Conservation (phyloP, 92 coral and sea anemone species). For the Zoanthus sociatus region DNA sequence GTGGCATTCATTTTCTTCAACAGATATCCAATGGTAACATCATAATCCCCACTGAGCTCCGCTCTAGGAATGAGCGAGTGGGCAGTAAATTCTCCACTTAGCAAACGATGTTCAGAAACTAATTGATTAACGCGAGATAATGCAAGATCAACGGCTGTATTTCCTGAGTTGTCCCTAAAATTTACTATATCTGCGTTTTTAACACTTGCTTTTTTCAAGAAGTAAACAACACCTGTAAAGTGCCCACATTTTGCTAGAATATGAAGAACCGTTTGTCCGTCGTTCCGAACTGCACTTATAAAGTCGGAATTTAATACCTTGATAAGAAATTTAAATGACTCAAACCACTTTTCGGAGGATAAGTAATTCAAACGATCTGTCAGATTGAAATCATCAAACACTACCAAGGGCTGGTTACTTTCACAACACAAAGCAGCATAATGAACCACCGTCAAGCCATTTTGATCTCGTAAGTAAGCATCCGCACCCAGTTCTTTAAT, state of each 20-base stretch:
- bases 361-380: too few species aligned
- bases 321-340: neutral
- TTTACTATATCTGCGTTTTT: neutral
- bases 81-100: neutral
- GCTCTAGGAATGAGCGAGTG: neutral
- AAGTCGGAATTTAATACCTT: neutral
- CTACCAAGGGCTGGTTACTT: neutral
- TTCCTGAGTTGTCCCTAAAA: conserved; percentile 10
- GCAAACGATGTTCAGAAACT: neutral
- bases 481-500: neutral
- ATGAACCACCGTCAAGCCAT: conserved; percentile 11
- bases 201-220: neutral
- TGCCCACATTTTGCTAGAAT: conserved; percentile 8
- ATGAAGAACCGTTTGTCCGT: conserved; percentile 17
- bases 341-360: neutral
- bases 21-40: neutral
- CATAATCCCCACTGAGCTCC: neutral
- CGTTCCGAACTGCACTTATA: neutral
- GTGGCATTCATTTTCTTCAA: neutral
- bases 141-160: conserved; percentile 18
- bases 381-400: neutral
- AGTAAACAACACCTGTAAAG: neutral
- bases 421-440: neutral
- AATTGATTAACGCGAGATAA: conserved; percentile 15
- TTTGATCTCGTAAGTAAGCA: conserved; percentile 6